Evolutionary conservation across 2,888 invertebrate genomes (phyloP), one percentile per base, ranked within the genome.

Genomic region (Idaea straminata): DNA sequence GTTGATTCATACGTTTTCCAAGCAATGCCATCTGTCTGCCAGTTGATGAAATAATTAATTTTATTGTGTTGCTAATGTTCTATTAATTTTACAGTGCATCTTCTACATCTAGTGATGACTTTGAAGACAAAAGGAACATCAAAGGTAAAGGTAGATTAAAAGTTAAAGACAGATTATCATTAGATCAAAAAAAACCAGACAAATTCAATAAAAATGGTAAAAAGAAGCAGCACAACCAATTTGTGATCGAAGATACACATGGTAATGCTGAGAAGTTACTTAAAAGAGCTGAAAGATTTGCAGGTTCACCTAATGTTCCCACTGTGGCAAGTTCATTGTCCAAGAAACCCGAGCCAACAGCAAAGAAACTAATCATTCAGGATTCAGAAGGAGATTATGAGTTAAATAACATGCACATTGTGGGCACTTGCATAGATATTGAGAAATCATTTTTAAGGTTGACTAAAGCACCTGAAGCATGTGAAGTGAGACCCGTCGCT

Each of bases 401-500:
- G 90, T 95, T 97, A 90, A 95, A 95, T 77, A 96, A 96, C 84
- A 95, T 96, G 88, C 98, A 98, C 87, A 97, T 99, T 83, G 96
- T 99, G 75, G 99, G 99, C 72, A 98, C 98, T 25, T 98, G 98
- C 90, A 95, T 94, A 85, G 97, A 99, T 84, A 92, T 99, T 81
- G 99, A 99, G 89, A 99, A 99, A 88, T 96, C 97, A 62, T 99
- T 99, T 89, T 95, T 99, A 76, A 95, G 99, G 78, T 94, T 99
- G 65, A 99, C 99, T 57, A 95, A 98, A 95, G 99, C 99, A 74
- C 99, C 99, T 64, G 96, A 97, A 85, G 95, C 98, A 61, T 95
- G 96, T 84, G 97, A 97, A 84, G 98, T 99, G 69, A 95, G 99
- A 70, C 99, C 99, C 74, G 95, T 97, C 77, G 94, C 95, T 83